phyloP scores from a whole-genome alignment of 2,113 vertebrate species.

The Phycodurus eques region DNA sequence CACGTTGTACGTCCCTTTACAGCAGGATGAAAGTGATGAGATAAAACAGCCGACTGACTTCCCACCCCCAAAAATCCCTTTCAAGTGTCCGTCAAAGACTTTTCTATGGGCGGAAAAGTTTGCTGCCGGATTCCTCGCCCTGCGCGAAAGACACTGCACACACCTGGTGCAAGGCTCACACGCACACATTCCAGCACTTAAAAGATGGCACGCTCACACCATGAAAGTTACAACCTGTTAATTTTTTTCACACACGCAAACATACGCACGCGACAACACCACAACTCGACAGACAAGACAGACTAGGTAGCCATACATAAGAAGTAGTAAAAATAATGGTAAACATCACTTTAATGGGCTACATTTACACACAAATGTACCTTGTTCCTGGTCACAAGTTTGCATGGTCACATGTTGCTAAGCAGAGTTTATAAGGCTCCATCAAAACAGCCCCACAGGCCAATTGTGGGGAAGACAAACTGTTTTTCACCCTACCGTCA shows the following conservation, averaged over 20 bases:
- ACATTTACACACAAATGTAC: not conserved
- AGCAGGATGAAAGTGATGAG: constrained; percentile 29
- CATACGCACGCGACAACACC: not conserved
- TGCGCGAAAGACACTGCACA: not conserved
- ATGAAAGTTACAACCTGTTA: constrained; percentile 8
- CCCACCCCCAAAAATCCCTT: constrained; percentile 33
- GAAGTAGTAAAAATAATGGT: not conserved
- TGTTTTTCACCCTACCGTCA: too few species aligned
- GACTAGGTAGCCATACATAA: not conserved
- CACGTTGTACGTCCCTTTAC: not conserved
- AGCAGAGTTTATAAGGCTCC: not conserved
- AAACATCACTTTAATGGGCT: not conserved
- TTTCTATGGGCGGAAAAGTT: constrained; percentile 22
- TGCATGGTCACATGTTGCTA: not conserved
- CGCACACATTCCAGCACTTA: constrained; percentile 11
- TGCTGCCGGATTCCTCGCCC: constrained; percentile 1
- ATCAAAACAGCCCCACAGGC: not conserved
- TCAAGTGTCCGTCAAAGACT: constrained; percentile 35
- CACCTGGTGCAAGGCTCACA: constrained; percentile 15
- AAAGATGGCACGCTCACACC: not conserved
- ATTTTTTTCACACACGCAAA: not conserved
- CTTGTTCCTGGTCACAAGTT: not conserved
- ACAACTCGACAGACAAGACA: not conserved
- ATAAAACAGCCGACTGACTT: constrained; percentile 38
- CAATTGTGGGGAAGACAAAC: too few species aligned